These are phyloP conservation scores for Thelaira solivaga DNA, from an alignment of 2,888 invertebrate genomes.

Conservation along the genomic window DNA sequence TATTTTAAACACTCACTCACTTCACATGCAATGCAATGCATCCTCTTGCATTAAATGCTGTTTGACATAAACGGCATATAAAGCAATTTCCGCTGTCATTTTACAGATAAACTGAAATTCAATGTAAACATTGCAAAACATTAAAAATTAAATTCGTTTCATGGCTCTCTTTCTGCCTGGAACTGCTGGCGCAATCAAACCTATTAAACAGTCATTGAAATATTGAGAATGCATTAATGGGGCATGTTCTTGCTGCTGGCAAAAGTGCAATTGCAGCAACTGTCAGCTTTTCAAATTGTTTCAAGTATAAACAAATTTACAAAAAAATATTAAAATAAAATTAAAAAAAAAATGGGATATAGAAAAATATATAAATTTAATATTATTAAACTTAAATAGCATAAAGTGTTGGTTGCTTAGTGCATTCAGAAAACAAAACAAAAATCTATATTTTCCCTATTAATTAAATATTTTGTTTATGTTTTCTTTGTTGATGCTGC, in stretches of 20 bases:
- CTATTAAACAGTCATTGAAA: slow-evolving; percentile 59
- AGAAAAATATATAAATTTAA: background rate
- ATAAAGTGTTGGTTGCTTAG: slow-evolving; percentile 43
- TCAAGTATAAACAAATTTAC: slow-evolving; percentile 57
- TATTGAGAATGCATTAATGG: slow-evolving; percentile 60
- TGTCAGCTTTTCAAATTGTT: slow-evolving; percentile 53
- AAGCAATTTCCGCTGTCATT: slow-evolving; percentile 64
- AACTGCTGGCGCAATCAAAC: slow-evolving; percentile 22
- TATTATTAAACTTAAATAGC: slow-evolving; percentile 6
- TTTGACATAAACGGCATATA: slow-evolving; percentile 53
- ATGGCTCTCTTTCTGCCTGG: no score
- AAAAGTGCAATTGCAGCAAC: slow-evolving; percentile 47
- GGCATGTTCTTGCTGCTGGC: background rate
- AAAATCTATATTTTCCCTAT: slow-evolving; percentile 23
- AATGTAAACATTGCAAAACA: slow-evolving; percentile 53
- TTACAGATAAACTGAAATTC: slow-evolving; percentile 31
- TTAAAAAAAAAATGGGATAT: no score
- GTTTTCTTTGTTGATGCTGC: background rate
- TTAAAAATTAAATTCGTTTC: no score
- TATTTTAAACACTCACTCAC: background rate
- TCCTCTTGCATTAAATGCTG: slow-evolving; percentile 45
- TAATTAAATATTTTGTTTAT: slow-evolving; percentile 52
- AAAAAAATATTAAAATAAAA: background rate
- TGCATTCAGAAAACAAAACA: background rate
- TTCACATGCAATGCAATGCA: background rate